Evolutionary conservation across 30 jellyfish, hydroid and myxozoan genomes (phyloP).

Genomic region (Clytia hemisphaerica): DNA sequence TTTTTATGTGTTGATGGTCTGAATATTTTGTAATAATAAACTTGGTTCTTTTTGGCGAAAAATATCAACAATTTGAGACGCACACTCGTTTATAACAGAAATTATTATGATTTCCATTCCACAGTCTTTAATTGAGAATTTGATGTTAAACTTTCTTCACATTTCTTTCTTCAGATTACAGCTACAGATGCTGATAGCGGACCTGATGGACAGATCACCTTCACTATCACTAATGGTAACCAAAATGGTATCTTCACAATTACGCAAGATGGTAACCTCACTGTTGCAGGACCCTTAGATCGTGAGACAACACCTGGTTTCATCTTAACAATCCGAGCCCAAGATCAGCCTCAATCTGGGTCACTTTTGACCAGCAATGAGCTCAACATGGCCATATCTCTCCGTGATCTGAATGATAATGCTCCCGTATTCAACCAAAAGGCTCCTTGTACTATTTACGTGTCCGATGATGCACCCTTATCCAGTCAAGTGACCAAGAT

Average conservation of each 20-base stretch:
- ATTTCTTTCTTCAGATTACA: not conserved
- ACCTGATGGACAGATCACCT: constrained; percentile 53
- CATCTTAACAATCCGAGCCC: constrained; percentile 43
- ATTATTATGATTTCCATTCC: too few relatives aligned
- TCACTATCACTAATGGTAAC: constrained; percentile 46
- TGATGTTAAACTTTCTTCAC: not conserved
- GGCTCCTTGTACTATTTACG: constrained; percentile 17
- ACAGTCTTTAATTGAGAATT: not conserved
- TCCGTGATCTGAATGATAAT: constrained; percentile 70
- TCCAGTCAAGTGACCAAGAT: constrained; percentile 35
- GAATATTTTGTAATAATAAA: too few relatives aligned
- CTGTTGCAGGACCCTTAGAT: constrained; percentile 35
- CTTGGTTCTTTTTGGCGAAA: too few relatives aligned
- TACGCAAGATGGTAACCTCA: constrained; percentile 27
- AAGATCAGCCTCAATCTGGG: constrained; percentile 29
- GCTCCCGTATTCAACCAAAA: constrained; percentile 40
- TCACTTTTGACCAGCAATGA: constrained; percentile 24
- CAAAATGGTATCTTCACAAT: constrained; percentile 26
- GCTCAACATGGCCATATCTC: constrained; percentile 24
- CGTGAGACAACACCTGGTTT: constrained; percentile 50
- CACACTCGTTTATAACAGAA: too few relatives aligned
- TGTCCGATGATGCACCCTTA: constrained; percentile 57
- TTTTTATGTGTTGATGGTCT: too few relatives aligned
- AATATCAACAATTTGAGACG: too few relatives aligned
- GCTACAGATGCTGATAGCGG: constrained; percentile 75